phyloP scores from a whole-genome alignment of 1,140 invertebrate genomes.

The Anoplolepis gracilipes region DNA sequence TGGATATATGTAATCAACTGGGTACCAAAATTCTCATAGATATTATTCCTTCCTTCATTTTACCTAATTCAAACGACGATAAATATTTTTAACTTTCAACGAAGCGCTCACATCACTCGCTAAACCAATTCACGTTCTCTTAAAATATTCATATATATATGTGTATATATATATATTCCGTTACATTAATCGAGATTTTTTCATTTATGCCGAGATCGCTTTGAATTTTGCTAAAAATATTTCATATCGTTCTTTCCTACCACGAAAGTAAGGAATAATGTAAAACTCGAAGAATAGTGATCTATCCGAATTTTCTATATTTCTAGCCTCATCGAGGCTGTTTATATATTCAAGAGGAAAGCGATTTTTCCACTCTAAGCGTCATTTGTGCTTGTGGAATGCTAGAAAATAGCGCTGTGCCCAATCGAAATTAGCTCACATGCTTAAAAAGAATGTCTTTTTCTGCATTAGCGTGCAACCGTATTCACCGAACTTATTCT shows the following conservation, averaged over 20 bases:
- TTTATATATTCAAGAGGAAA: constrained; percentile 59
- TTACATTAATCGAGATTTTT: constrained; percentile 10
- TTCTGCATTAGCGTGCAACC: neutral
- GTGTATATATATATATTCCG: constrained; percentile 21
- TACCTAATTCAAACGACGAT: constrained; percentile 59
- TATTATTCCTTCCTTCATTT: constrained; percentile 70
- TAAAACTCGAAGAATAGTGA: constrained; percentile 61
- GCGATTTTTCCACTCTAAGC: constrained; percentile 50
- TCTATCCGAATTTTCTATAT: constrained; percentile 58
- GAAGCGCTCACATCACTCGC: constrained; percentile 30
- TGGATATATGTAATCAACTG: constrained; percentile 72
- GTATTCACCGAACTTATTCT: neutral
- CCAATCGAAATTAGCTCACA: constrained; percentile 50
- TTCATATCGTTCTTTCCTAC: constrained; percentile 29
- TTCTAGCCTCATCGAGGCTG: constrained; percentile 65
- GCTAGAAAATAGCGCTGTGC: constrained; percentile 69
- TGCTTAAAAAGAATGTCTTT: constrained; percentile 26
- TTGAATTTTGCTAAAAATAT: constrained; percentile 54
- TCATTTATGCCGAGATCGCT: constrained; percentile 33
- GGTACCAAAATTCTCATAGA: constrained; percentile 68
- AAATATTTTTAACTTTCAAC: constrained; percentile 65
- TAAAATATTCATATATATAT: constrained; percentile 2
- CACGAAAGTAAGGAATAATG: constrained; percentile 68
- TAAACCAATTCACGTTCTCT: constrained; percentile 28
- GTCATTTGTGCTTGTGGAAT: constrained; percentile 79